These are phyloP conservation scores for Psettodes erumei DNA, from an alignment of 2,113 vertebrate genomes.

Conservation along the genomic window DNA sequence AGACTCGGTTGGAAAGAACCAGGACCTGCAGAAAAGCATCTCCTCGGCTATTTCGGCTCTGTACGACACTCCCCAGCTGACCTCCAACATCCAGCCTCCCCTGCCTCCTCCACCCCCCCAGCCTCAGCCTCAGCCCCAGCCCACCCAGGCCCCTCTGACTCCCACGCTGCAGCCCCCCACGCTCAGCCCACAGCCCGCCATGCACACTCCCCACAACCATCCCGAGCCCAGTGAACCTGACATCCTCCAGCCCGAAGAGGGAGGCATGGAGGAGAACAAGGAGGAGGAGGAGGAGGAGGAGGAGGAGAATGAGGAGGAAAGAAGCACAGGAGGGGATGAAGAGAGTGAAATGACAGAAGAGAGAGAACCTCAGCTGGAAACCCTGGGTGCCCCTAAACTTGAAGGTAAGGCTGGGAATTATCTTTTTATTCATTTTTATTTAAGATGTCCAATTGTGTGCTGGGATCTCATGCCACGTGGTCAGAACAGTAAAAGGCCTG, in stretches of 20 bases:
- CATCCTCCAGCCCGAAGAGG: conserved; percentile 73
- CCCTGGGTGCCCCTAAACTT: conserved; percentile 69
- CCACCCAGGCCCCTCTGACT: conserved; percentile 65
- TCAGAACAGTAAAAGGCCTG: no score
- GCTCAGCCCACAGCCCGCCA: conserved; percentile 73
- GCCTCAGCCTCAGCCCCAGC: conserved; percentile 68
- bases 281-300: conserved; percentile 58
- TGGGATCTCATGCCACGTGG: no score
- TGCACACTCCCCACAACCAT: conserved; percentile 69
- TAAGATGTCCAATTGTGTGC: no score
- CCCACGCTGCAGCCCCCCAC: conserved; percentile 70
- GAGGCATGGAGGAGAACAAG: conserved; percentile 65
- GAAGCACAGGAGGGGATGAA: conserved; percentile 57
- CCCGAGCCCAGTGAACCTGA: conserved; percentile 73
- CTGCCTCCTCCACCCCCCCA: conserved; percentile 69
- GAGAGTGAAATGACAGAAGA: conserved; percentile 65
- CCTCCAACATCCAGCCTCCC: conserved; percentile 67
- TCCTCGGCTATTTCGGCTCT: conserved; percentile 93
- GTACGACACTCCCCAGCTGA: conserved; percentile 89
- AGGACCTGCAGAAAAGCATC: conserved; percentile 96
- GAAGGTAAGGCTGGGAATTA: conserved; percentile 67
- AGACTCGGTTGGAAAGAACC: conserved; percentile 94
- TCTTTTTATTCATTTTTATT: neutral
- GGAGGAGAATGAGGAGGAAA: conserved; percentile 64
- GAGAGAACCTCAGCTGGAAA: conserved; percentile 69